phyloP scores from a whole-genome alignment of 2,888 invertebrate genomes.

The Sinohyriopsis cumingii region DNA sequence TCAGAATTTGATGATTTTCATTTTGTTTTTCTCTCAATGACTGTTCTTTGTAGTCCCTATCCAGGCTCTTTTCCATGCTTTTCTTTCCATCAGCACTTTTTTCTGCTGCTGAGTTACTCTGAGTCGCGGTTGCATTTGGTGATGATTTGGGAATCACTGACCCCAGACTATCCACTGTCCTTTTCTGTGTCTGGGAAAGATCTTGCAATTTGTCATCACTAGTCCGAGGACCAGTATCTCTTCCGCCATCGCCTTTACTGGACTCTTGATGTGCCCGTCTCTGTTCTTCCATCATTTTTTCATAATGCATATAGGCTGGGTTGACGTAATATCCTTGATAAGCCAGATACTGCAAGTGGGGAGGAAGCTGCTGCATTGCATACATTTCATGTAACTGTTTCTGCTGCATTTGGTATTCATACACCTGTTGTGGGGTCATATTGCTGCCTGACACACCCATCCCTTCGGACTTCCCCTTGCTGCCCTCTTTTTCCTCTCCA shows the following conservation, averaged over 20 bases:
- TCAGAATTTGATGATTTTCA: constrained; percentile 71
- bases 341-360: constrained; percentile 53
- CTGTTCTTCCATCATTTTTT: constrained; percentile 65
- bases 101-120: neutral
- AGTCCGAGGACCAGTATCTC: constrained; percentile 15
- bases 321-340: constrained; percentile 48
- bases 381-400: constrained; percentile 48
- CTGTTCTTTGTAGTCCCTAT: constrained; percentile 45
- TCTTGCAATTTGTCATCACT: neutral
- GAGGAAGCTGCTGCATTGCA: constrained; percentile 57
- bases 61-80: constrained; percentile 7
- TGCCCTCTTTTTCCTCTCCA: constrained; percentile 24
- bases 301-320: constrained; percentile 74
- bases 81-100: constrained; percentile 10
- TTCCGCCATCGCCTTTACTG: constrained; percentile 13
- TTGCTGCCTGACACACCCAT: constrained; percentile 12
- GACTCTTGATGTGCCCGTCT: constrained; percentile 52
- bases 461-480: constrained; percentile 26
- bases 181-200: constrained; percentile 2
- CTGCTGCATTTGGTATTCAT: constrained; percentile 51
- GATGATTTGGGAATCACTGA: constrained; percentile 13
- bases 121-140: constrained; percentile 7
- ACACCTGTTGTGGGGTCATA: constrained; percentile 34
- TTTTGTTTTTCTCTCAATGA: constrained; percentile 67
- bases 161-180: neutral